Conservation (phyloP, 2,888 invertebrate species). For the Steinernema hermaphroditum region DNA sequence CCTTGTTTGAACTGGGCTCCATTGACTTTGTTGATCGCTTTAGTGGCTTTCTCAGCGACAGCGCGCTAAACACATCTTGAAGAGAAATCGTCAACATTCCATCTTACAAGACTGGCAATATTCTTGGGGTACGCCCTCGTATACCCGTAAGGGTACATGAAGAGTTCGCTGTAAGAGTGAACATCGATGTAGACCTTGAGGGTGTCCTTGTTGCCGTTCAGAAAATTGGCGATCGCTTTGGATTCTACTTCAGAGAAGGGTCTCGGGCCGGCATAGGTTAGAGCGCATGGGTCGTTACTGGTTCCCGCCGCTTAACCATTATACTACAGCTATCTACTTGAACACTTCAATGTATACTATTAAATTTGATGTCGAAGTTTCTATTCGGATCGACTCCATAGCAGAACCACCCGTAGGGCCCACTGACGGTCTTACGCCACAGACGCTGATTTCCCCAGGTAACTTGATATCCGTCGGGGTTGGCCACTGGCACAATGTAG, state of each 20-base stretch:
- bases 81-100: too few relatives aligned
- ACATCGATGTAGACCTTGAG: constrained; percentile 32
- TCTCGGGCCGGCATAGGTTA: constrained; percentile 37
- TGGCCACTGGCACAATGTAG: constrained; percentile 34
- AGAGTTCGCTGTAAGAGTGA: constrained; percentile 37
- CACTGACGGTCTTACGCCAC: constrained; percentile 40
- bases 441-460: constrained; percentile 34
- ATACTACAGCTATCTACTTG: neutral
- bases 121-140: too few relatives aligned
- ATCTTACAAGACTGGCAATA: too few relatives aligned
- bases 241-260: constrained; percentile 41
- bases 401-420: neutral
- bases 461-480: constrained; percentile 39
- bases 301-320: too few relatives aligned
- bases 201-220: constrained; percentile 17
- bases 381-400: neutral
- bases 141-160: constrained; percentile 37
- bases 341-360: neutral
- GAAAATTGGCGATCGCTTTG: constrained; percentile 30
- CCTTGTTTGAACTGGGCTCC: constrained; percentile 30
- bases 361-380: constrained; percentile 24
- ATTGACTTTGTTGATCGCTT: constrained; percentile 32
- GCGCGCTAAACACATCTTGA: too few relatives aligned
- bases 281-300: constrained; percentile 35
- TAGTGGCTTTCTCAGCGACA: neutral